Base-by-base conservation (phyloP, 2,797 vertebrate species). In the Lutjanus argentimaculatus region DNA sequence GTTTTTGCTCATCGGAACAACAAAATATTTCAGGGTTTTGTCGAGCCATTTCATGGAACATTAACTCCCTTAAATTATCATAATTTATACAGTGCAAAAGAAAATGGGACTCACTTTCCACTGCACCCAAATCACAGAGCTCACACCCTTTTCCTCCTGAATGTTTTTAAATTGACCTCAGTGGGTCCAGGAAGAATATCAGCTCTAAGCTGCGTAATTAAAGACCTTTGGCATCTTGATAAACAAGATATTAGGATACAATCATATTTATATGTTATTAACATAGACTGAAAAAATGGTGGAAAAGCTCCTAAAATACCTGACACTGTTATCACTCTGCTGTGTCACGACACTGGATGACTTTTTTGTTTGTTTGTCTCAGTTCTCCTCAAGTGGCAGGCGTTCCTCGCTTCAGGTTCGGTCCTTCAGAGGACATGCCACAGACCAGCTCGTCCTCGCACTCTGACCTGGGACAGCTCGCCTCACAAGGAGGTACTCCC, bases 371-470 rank as follows among this genome's bases (percentile, higher is more conserved):
- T 56, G 9, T 70, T 9, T 3, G 5, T 84, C 46, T 45, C 89
- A 99, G 99, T 86, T 99, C 98, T 61, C 96, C 98, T 9, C 99
- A 99, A 85, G 98, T 99, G 72, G 96, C 97, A 42, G 98, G 98
- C 48, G 97, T 99, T 25, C 95, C 97, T 62, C 94, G 97, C 36
- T 99, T 99, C 92, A 95, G 98, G 62, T 98, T 98, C 74, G 97
- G 97, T 1, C 94, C 93, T 42, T 96, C 97, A 61, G 99, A 99
- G 70, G 99, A 99, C 16, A 87, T 98, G 90, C 95, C 97, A 8
- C 98, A 98, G 73, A 97, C 97, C 42, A 97, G 96, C 84, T 93
- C 94, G 59, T 95, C 95, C 15, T 98, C 97, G 7, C 98, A 98
- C 79, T 97, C 98, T 21, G 98, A 99, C 74, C 96, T 99, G 56